phyloP scores from a whole-genome alignment of 2,888 invertebrate species.

The Ectemnius lituratus region DNA sequence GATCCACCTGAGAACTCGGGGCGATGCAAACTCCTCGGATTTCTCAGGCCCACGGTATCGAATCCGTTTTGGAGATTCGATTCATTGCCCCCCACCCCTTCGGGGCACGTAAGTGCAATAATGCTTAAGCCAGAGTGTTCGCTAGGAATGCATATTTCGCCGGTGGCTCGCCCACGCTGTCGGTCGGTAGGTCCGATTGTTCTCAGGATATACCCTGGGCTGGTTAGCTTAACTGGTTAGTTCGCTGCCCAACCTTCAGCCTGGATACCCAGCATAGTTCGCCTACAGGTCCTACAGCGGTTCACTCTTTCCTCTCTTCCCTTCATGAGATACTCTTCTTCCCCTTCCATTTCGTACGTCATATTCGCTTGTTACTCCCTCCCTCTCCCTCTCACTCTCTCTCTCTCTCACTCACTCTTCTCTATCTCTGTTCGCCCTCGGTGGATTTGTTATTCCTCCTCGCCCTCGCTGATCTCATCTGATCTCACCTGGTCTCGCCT shows the following conservation, averaged over 20 bases:
- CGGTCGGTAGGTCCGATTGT: slow-evolving; percentile 74
- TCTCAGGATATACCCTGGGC: slow-evolving; percentile 71
- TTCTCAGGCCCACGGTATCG: slow-evolving; percentile 1
- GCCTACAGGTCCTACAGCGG: slow-evolving; percentile 71
- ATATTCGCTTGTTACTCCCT: too few relatives aligned
- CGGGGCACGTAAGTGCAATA: slow-evolving; percentile 56
- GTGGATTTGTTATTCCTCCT: slow-evolving; percentile 1
- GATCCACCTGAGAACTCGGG: slow-evolving; percentile 14
- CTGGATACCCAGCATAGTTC: slow-evolving; percentile 76
- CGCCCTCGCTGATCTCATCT: slow-evolving; percentile 23
- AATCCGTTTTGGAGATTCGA: slow-evolving; percentile 21
- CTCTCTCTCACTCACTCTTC: slow-evolving; percentile 24
- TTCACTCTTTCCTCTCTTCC: slow-evolving; percentile 30
- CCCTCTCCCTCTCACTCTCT: slow-evolving; percentile 32
- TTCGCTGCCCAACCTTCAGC: slow-evolving; percentile 73
- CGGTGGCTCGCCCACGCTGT: slow-evolving; percentile 71
- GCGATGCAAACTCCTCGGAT: slow-evolving; percentile 14
- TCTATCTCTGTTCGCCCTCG: neutral
- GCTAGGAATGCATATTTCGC: slow-evolving; percentile 71
- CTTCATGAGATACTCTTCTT: slow-evolving; percentile 18
- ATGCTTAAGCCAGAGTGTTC: slow-evolving; percentile 61
- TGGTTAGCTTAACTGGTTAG: slow-evolving; percentile 66
- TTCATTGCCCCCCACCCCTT: slow-evolving; percentile 24
- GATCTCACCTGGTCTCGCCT: slow-evolving; percentile 48
- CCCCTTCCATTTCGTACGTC: too few relatives aligned